Evolutionary conservation across 1,140 invertebrate species (phyloP), one percentile per base, ranked within the genome.

Genomic region (Dinoponera quadriceps): DNA sequence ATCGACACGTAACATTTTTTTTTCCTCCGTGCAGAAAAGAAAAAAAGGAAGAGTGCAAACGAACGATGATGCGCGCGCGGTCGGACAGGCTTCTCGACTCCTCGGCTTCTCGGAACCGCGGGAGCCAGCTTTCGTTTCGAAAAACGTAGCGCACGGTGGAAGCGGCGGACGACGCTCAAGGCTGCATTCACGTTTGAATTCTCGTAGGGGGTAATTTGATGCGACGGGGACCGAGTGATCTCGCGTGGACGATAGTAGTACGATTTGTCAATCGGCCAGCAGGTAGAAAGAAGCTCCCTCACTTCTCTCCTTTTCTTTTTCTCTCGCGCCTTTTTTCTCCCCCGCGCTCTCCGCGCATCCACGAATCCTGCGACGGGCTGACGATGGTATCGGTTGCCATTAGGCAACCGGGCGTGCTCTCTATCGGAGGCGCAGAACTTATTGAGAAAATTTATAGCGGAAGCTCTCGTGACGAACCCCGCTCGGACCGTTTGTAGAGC

Each of bases 301-400:
- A 18, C 11, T 0, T 74, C 38, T 29, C 14, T 20, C 4, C 55
- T 2, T 33, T 2, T 33, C 69, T 59, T 55, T 55, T 20, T 55
- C 54, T 55, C n/a, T n/a, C 29, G 29, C 29, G n/a, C 49, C 22
- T 7, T 78, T 57, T 48, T 51, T 69, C 18, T n/a, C 22, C 29
- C 20, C 55, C 55, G 68, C 63, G 38, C 9, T 44, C 38, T 9
- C 38, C 38, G 7, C 38, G 38, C 11, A 44, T 3, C 38, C 63
- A 81, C 18, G 69, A 75, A 83, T 82, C 51, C 63, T 73, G 51
- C 38, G n/a, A n/a, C 20, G 27, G 29, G 29, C 27, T 51, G 65
- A 44, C 48, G 84, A 75, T 85, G 57, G 51, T 84, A 86, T 85
- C 84, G 49, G 25, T 38, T 44, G 20, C 55, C 84, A 77, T 82